Conservation (phyloP, 2,113 vertebrate genomes). For the Phyllopteryx taeniolatus region DNA sequence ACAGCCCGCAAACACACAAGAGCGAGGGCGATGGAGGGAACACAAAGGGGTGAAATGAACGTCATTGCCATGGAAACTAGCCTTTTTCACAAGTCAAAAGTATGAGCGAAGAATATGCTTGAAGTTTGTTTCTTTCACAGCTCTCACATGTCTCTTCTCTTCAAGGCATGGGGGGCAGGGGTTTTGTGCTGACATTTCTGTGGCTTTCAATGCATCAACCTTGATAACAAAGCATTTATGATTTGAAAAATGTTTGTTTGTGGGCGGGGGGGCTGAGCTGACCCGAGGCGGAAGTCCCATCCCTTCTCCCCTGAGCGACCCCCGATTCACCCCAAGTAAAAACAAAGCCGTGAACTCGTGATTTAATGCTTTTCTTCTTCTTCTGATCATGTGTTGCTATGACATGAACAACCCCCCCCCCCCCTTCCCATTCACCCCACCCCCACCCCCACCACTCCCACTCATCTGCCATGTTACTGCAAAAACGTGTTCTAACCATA, state of each 20-base stretch:
- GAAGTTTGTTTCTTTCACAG: conserved; percentile 46
- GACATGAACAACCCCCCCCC: conserved; percentile 28
- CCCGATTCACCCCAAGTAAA: conserved; percentile 58
- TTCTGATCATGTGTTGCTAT: conserved; percentile 53
- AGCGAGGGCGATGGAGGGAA: conserved; percentile 14
- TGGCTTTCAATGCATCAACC: conserved; percentile 40
- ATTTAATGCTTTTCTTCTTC: conserved; percentile 59
- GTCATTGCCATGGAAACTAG: conserved; percentile 64
- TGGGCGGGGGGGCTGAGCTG: conserved; percentile 21
- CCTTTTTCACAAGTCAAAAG: conserved; percentile 33
- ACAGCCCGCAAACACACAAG: conserved; percentile 46
- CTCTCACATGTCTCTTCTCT: conserved; percentile 46
- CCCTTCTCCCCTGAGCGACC: conserved; percentile 2
- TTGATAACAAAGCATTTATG: conserved; percentile 32
- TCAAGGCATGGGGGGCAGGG: conserved; percentile 46
- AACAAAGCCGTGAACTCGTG: conserved; percentile 52
- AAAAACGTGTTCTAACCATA: not conserved
- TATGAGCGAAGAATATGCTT: conserved; percentile 11
- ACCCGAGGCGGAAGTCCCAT: conserved; percentile 10
- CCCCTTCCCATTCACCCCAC: conserved; percentile 23
- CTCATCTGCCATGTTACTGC: not conserved
- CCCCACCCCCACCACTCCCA: conserved; percentile 32
- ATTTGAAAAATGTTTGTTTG: conserved; percentile 41
- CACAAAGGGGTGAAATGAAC: conserved; percentile 32
- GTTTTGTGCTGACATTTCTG: conserved; percentile 42